Conservation (phyloP, 1,140 invertebrate genomes). For the Penaeus indicus region DNA sequence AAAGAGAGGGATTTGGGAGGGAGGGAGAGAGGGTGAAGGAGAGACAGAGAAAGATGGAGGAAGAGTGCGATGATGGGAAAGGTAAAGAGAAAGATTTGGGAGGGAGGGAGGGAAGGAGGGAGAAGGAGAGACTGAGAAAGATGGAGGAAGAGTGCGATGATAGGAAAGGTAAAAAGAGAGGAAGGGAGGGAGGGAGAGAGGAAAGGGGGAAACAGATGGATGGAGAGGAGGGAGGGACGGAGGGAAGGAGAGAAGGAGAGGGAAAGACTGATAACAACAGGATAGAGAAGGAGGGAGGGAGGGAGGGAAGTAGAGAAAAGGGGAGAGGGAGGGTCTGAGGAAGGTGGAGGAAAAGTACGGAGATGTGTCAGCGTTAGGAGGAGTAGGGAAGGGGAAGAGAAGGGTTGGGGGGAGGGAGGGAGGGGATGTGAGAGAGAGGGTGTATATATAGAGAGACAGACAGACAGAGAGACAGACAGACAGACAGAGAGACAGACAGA, state of each 20-base stretch:
- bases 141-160: not conserved
- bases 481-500: conserved; percentile 17
- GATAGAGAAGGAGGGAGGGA: not conserved
- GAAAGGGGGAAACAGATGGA: not conserved
- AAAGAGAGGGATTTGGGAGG: too few species aligned
- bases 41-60: not conserved
- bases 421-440: not conserved
- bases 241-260: too few species aligned
- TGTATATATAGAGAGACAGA: not conserved
- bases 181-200: not conserved
- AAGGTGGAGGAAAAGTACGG: too few species aligned
- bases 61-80: not conserved
- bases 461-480: not conserved
- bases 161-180: not conserved
- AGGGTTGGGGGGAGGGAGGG: not conserved
- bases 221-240: not conserved
- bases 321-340: too few species aligned
- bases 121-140: not conserved
- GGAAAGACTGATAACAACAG: too few species aligned
- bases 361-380: not conserved
- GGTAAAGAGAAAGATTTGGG: conserved; percentile 1
- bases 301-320: too few species aligned
- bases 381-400: not conserved
- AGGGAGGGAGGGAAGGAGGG: not conserved
- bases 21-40: not conserved